Percentiles rank a stretch among this genome's conserved stretches.
phyloP scores from a whole-genome alignment of 2,797 vertebrate species.

The Cyclura pinguis region DNA sequence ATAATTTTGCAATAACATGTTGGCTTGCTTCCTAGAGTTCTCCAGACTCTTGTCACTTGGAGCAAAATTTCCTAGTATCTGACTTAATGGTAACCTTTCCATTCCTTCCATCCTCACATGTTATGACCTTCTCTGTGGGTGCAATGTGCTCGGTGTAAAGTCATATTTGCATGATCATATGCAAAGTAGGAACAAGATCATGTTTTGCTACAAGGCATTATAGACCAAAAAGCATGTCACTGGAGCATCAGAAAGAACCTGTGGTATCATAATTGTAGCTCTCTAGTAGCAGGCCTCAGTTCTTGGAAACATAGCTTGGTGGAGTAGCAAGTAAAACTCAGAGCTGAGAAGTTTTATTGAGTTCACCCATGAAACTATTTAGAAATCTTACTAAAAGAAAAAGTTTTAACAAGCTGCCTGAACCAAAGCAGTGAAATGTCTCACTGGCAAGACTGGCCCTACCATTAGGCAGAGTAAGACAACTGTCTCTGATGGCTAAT shows the following conservation, averaged over 20 bases:
- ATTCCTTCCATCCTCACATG: background rate
- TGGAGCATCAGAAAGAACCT: background rate
- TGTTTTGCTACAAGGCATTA: background rate
- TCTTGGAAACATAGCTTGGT: background rate
- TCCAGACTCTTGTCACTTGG: background rate
- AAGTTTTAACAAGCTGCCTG: background rate
- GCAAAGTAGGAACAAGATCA: background rate
- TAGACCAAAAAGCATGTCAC: background rate
- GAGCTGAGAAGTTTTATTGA: background rate
- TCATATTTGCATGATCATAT: background rate
- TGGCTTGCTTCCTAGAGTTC: background rate
- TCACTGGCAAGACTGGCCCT: background rate
- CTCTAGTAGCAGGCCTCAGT: background rate
- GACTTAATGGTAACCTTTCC: conserved; percentile 9
- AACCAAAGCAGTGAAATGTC: too few species aligned
- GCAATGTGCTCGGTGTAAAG: background rate
- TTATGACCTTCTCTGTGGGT: background rate
- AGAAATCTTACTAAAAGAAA: background rate
- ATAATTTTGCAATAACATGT: background rate
- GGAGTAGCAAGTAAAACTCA: background rate
- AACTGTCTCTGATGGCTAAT: too few species aligned
- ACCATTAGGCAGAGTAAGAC: too few species aligned
- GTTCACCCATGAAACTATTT: background rate
- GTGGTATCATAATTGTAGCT: background rate
- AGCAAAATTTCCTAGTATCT: conserved; percentile 5